Conservation (phyloP, 92 coral and sea anemone genomes). For the Phenganax marumi region DNA sequence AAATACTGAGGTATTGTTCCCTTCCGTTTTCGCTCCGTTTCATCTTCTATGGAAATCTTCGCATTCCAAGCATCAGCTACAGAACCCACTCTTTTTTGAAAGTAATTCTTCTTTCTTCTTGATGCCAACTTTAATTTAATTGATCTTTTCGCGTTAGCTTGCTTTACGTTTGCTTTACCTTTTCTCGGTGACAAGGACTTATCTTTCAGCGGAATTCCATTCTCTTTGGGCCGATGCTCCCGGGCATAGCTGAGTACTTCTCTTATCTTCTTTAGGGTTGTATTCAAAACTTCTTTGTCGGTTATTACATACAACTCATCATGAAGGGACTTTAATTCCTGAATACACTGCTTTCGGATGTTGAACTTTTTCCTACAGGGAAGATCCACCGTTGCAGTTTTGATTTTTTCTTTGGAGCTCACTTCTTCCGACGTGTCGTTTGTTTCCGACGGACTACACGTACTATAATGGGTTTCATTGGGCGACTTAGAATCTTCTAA, state of each 20-base stretch:
- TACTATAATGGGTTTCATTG: background rate
- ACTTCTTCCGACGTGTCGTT: background rate
- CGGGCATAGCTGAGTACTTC: background rate
- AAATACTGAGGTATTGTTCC: background rate
- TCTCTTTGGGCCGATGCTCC: constrained; percentile 18
- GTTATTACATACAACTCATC: constrained; percentile 26
- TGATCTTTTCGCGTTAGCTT: background rate
- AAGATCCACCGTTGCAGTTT: background rate
- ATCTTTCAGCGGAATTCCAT: constrained; percentile 29
- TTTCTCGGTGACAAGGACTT: constrained; percentile 27
- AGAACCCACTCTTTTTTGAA: constrained; percentile 11
- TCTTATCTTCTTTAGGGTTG: constrained; percentile 10
- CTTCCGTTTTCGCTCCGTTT: background rate
- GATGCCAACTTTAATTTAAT: background rate
- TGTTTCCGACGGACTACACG: background rate
- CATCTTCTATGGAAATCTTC: background rate
- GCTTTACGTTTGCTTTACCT: background rate
- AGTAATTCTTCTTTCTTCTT: constrained; percentile 17
- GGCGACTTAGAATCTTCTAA: background rate
- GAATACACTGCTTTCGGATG: constrained; percentile 4
- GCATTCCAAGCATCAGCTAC: constrained; percentile 27
- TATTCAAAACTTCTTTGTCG: constrained; percentile 16
- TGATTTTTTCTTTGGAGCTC: background rate
- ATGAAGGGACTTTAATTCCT: constrained; percentile 12
- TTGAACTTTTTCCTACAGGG: background rate